Percentiles rank a stretch among this genome's conserved stretches.
These are phyloP conservation scores for Echinometra lucunter DNA, from an alignment of 53 echinoderm and acorn worm species.

Conservation along the genomic window DNA sequence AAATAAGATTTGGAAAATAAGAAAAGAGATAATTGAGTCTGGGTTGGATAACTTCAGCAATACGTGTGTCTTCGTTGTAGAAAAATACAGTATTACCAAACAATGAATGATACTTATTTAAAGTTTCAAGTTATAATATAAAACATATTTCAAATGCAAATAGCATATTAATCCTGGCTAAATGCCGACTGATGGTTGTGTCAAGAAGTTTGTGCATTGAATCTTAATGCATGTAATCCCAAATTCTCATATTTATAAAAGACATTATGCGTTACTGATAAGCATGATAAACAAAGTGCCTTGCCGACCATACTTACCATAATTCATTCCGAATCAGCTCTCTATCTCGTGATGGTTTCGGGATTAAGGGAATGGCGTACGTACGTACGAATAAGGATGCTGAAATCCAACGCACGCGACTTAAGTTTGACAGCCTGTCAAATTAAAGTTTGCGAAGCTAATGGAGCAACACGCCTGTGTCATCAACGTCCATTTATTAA, in stretches of 20 bases:
- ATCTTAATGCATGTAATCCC: too few relatives aligned
- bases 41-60: background rate
- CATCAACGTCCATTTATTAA: background rate
- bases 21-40: background rate
- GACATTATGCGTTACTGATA: too few relatives aligned
- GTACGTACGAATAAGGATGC: background rate
- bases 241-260: too few relatives aligned
- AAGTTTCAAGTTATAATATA: too few relatives aligned
- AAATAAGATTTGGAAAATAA: background rate
- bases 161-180: too few relatives aligned
- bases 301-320: slow-evolving; percentile 6
- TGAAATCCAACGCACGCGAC: background rate
- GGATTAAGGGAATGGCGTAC: background rate
- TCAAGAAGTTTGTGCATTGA: too few relatives aligned
- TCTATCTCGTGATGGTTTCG: background rate
- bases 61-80: too few relatives aligned
- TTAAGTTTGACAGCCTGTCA: background rate
- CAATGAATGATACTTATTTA: too few relatives aligned
- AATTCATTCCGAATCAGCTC: background rate
- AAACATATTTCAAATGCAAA: too few relatives aligned
- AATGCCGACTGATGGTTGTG: too few relatives aligned
- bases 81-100: too few relatives aligned
- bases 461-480: background rate
- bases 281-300: too few relatives aligned
- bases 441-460: slow-evolving; percentile 31